Percentiles rank a stretch among this genome's conserved stretches.
These are phyloP conservation scores for Hofmannophila pseudospretella DNA, from an alignment of 2,888 invertebrate genomes.

Conservation along the genomic window DNA sequence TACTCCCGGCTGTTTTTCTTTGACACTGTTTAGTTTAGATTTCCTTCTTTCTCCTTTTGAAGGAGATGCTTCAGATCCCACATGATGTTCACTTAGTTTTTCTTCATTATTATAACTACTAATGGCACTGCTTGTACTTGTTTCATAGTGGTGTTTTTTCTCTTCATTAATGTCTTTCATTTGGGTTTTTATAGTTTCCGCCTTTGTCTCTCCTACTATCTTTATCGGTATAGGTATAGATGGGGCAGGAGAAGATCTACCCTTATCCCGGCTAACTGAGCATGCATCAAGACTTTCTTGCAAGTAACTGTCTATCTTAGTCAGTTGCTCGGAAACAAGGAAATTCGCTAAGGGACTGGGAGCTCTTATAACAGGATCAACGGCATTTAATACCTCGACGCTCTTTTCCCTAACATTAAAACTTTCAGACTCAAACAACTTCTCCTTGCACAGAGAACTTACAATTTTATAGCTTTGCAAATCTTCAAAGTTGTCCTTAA, in stretches of 20 bases:
- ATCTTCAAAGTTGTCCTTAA: constrained; percentile 60
- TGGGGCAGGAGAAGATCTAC: constrained; percentile 16
- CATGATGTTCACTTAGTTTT: constrained; percentile 5
- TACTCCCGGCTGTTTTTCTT: constrained; percentile 45
- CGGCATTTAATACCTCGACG: constrained; percentile 21
- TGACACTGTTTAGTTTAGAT: constrained; percentile 51
- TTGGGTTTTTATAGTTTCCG: constrained; percentile 18
- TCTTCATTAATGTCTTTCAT: constrained; percentile 17
- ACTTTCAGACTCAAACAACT: constrained; percentile 31
- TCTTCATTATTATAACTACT: constrained; percentile 20
- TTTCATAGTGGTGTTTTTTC: constrained; percentile 16
- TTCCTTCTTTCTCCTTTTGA: constrained; percentile 23
- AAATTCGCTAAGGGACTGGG: constrained; percentile 57
- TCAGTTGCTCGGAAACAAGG: constrained; percentile 56
- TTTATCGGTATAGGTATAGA: constrained; percentile 11
- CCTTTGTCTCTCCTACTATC: constrained; percentile 21
- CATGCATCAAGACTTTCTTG: constrained; percentile 63
- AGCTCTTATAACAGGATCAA: constrained; percentile 30
- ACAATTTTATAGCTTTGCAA: constrained; percentile 70
- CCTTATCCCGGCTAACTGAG: constrained; percentile 31
- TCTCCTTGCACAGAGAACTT: constrained; percentile 56
- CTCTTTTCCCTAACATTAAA: constrained; percentile 12
- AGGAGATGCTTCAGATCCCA: constrained; percentile 8
- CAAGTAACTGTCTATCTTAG: constrained; percentile 62
- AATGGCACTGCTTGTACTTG: constrained; percentile 16